phyloP scores from a whole-genome alignment of 2,797 vertebrate genomes.

The Protonibea diacanthus region DNA sequence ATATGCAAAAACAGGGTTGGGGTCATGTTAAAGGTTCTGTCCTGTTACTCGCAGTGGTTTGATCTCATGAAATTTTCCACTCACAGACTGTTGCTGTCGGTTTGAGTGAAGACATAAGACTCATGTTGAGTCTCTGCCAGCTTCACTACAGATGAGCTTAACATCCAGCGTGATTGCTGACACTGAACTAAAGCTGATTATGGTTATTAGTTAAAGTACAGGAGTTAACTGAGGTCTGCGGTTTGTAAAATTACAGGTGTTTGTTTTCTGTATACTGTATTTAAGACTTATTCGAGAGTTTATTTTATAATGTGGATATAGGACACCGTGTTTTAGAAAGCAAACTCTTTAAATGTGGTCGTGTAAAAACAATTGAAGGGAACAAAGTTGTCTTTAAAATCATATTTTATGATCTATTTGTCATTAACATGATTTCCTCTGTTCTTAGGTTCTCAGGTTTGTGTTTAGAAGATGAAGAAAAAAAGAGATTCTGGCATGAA shows the following conservation, averaged over 20 bases:
- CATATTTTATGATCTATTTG: background rate
- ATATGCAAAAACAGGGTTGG: background rate
- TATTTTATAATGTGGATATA: constrained; percentile 34
- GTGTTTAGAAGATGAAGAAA: constrained; percentile 1
- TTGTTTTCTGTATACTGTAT: constrained; percentile 49
- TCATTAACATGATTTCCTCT: background rate
- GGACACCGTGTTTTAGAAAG: constrained; percentile 14
- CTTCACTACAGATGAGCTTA: constrained; percentile 34
- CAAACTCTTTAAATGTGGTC: constrained; percentile 38
- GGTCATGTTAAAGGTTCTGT: background rate
- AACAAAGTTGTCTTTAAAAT: background rate
- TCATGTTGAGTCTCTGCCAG: constrained; percentile 7
- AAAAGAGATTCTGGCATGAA: background rate
- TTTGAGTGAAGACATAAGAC: background rate
- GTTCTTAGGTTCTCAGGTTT: constrained; percentile 22
- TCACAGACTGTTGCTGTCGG: background rate
- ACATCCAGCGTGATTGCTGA: constrained; percentile 47
- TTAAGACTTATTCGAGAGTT: constrained; percentile 39
- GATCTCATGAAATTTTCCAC: background rate
- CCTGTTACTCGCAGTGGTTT: background rate
- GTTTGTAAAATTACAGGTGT: constrained; percentile 55
- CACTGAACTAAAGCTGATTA: constrained; percentile 58
- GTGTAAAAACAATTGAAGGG: constrained; percentile 4
- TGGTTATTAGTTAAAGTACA: constrained; percentile 62
- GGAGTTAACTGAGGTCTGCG: constrained; percentile 48